Conservation (phyloP, 2,113 vertebrate genomes). For the Colinus virginianus region DNA sequence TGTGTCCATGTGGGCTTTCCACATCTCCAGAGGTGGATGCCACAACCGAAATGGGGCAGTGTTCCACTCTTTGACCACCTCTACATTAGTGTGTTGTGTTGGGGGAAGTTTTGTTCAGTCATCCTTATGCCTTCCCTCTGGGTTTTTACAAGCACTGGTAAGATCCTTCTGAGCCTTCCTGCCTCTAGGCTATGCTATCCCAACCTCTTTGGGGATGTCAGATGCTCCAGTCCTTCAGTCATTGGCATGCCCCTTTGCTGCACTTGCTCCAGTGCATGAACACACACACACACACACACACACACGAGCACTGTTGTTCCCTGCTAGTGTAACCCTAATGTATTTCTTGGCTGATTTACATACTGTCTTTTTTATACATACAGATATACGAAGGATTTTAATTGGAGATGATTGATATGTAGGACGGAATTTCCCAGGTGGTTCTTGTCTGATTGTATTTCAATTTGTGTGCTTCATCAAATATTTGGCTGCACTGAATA, state of each 20-base stretch:
- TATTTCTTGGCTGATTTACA: not conserved
- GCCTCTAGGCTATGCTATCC: not conserved
- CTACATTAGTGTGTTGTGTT: not conserved
- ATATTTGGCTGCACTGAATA: slow-evolving; percentile 76
- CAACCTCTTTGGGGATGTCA: not conserved
- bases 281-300: fast-evolving
- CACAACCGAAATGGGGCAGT: not conserved
- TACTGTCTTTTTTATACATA: not conserved
- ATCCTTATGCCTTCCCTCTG: not conserved
- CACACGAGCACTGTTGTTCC: not conserved
- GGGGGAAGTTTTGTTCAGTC: not conserved
- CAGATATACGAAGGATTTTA: not conserved
- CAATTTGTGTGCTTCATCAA: slow-evolving; percentile 72
- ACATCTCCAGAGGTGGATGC: not conserved
- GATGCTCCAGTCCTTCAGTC: not conserved
- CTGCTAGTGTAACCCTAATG: not conserved
- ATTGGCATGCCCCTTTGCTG: not conserved
- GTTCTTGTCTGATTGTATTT: slow-evolving; percentile 75
- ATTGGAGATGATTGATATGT: slow-evolving; percentile 34
- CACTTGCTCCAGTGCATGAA: not conserved
- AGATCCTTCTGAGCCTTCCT: not conserved
- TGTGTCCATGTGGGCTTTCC: not conserved
- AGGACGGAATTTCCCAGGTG: slow-evolving; percentile 61
- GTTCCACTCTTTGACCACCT: not conserved
- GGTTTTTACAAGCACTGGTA: fast-evolving